Base-by-base conservation (phyloP, 2,888 invertebrate genomes). In the Perithous albicinctus region DNA sequence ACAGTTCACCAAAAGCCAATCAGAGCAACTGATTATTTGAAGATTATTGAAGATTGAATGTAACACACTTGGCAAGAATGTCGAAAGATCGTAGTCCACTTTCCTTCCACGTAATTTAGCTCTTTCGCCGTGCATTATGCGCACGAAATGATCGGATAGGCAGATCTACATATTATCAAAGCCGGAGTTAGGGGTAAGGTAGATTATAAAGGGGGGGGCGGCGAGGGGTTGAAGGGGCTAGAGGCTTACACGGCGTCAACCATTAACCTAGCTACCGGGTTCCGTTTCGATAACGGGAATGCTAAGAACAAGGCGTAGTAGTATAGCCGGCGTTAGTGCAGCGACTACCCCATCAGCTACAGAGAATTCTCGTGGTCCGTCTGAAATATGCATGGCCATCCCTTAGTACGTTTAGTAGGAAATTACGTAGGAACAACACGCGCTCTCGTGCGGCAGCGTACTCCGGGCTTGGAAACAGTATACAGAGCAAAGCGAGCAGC, bases 391-490 rank as follows among this genome's bases (percentile, higher is more conserved):
- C 88, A 91, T 90, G 85, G 86, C 83, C 86, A 89, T 88, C 86
- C 87, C 87, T 88, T 87, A 85, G 87, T 88, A 87, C 88, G 86
- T 90, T 90, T 89, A 88, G 87, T 87, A 86, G 88, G 87, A 88
- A 90, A 91, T 91, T 91, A 91, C 86, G 88, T 87, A 90, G 88
- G 87, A 89, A 89, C 88, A 90, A 88, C 90, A 90, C 87, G 87
- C 85, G 86, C 86, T 78, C 76, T 76, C 73, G 67, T 67, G 77
- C 70, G 12, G 64, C 41, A 38, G 32, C 70, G 35, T 41, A 70
- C 69, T 32, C n/a, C 64, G 12, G n/a, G 63, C 26, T 5, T 15
- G 48, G 10, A 26, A 48, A 48, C 12, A n/a, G 51, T 15, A 23
- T 56, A 29, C 46, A 41, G 64, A 43, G 64, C 51, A 32, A 41